A percentile compares a stretch with the other conserved stretches of the same genome.
These are phyloP conservation scores for Hypselothyrea guttata DNA, from an alignment of 2,888 invertebrate genomes.

Conservation along the genomic window DNA sequence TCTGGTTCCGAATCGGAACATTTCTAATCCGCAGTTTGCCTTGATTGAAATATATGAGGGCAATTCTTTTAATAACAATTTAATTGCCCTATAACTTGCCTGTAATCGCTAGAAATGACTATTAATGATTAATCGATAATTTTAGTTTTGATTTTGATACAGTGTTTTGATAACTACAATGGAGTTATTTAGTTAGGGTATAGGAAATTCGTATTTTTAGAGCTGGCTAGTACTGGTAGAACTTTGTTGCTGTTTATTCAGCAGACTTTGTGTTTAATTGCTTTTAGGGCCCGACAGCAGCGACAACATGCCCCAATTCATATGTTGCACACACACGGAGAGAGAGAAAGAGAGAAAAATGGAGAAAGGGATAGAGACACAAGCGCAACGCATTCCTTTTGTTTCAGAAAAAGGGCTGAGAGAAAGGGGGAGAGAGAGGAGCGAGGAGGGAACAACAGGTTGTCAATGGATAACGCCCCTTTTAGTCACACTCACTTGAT, in stretches of 20 bases:
- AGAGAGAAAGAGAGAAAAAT: not conserved
- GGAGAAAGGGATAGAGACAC: not conserved
- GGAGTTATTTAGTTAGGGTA: slow-evolving; percentile 27
- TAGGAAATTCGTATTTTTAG: slow-evolving; percentile 8
- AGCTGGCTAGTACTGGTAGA: not conserved
- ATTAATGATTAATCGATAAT: too few species aligned
- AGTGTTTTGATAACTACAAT: too few species aligned
- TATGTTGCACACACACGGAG: slow-evolving; percentile 19
- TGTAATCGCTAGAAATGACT: too few species aligned
- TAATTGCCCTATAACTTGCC: too few species aligned
- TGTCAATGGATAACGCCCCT: slow-evolving; percentile 56
- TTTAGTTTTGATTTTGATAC: too few species aligned
- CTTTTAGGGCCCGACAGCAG: slow-evolving; percentile 28
- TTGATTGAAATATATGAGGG: too few species aligned
- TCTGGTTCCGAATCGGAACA: too few species aligned
- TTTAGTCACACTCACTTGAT: slow-evolving; percentile 21
- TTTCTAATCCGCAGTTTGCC: too few species aligned
- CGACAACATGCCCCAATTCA: slow-evolving; percentile 17
- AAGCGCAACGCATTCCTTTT: slow-evolving; percentile 8
- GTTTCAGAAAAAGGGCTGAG: slow-evolving; percentile 2
- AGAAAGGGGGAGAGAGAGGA: not conserved
- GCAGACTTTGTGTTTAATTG: slow-evolving; percentile 31
- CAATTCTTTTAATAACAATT: too few species aligned
- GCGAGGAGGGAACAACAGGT: slow-evolving; percentile 55
- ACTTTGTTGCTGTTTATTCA: slow-evolving; percentile 24